Percentiles rank a stretch among this genome's conserved stretches.
Evolutionary conservation across 2,113 vertebrate genomes (phyloP).

Genomic region (Bubo blakistoni): DNA sequence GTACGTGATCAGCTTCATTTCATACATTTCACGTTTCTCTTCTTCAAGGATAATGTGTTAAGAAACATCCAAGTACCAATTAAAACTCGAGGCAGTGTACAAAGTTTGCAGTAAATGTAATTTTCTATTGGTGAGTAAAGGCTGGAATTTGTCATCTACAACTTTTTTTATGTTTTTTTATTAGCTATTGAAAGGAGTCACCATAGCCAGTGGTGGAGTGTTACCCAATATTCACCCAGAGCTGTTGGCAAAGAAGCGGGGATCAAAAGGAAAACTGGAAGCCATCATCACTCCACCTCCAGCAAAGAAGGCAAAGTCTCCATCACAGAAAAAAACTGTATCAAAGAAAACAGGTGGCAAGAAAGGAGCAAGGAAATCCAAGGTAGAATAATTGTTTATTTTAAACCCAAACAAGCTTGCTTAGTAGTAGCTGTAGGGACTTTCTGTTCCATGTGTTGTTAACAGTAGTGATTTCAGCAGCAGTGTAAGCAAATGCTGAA

Average conservation of each 20-base stretch:
- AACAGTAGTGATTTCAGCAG: background rate
- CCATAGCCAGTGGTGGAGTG: slow-evolving; percentile 95
- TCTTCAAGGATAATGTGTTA: background rate
- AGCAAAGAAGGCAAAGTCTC: slow-evolving; percentile 89
- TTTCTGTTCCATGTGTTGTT: background rate
- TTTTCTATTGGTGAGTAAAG: background rate
- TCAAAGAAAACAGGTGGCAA: slow-evolving; percentile 84
- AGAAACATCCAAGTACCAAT: background rate
- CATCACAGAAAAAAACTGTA: slow-evolving; percentile 82
- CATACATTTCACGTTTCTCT: background rate
- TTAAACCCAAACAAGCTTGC: background rate
- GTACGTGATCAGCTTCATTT: background rate
- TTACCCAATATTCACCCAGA: slow-evolving; percentile 97
- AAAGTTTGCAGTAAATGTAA: background rate
- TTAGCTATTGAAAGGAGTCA: slow-evolving; percentile 95
- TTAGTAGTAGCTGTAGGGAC: background rate
- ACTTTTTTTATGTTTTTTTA: background rate
- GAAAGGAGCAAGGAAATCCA: slow-evolving; percentile 84
- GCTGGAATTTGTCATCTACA: background rate
- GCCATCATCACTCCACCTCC: slow-evolving; percentile 89
- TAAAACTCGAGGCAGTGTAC: background rate
- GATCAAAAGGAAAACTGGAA: slow-evolving; percentile 94
- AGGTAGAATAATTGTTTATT: slow-evolving; percentile 73
- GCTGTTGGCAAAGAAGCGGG: slow-evolving; percentile 93
- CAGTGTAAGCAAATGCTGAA: background rate